A percentile compares a stretch with the other conserved stretches of the same genome.
phyloP scores from a whole-genome alignment of 1,140 invertebrate species.

The Heliothis virescens region DNA sequence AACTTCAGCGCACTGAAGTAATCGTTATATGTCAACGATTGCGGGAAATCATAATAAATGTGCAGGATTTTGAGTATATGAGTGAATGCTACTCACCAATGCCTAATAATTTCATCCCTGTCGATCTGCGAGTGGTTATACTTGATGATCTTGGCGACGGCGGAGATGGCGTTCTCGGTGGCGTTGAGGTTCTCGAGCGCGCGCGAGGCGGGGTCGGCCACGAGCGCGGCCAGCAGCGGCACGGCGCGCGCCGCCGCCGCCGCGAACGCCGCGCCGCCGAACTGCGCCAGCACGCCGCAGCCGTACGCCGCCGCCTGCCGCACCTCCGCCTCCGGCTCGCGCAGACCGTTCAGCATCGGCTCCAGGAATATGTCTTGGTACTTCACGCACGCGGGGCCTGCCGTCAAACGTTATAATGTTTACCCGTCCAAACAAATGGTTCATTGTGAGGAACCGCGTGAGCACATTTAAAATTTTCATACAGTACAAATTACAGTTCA shows the following conservation, averaged over 20 bases:
- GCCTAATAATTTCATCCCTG: slow-evolving; percentile 94
- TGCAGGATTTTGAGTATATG: neutral
- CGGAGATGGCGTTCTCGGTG: slow-evolving; percentile 99
- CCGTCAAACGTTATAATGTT: too few species aligned
- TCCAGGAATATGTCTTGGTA: slow-evolving; percentile 95
- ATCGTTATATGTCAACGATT: neutral
- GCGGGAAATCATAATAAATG: neutral
- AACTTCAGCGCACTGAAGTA: too few species aligned
- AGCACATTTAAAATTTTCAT: too few species aligned
- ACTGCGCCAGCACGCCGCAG: slow-evolving; percentile 97
- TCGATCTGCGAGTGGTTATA: slow-evolving; percentile 95
- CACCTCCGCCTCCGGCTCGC: slow-evolving; percentile 94
- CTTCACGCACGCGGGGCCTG: slow-evolving; percentile 93
- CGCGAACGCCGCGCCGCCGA: slow-evolving; percentile 95
- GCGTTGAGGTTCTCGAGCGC: slow-evolving; percentile 94
- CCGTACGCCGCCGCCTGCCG: slow-evolving; percentile 98
- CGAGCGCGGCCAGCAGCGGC: slow-evolving; percentile 91
- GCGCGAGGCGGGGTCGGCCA: slow-evolving; percentile 94
- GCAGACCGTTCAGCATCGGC: slow-evolving; percentile 92
- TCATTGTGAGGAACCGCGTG: too few species aligned
- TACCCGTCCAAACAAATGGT: too few species aligned
- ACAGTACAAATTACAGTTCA: too few species aligned
- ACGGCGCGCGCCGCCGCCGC: slow-evolving; percentile 93
- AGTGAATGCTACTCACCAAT: slow-evolving; percentile 89
- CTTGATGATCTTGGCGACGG: slow-evolving; percentile 99